Evolutionary conservation across 2,888 invertebrate genomes (phyloP), one percentile per base, ranked within the genome.

Genomic region (Diaperis boleti): DNA sequence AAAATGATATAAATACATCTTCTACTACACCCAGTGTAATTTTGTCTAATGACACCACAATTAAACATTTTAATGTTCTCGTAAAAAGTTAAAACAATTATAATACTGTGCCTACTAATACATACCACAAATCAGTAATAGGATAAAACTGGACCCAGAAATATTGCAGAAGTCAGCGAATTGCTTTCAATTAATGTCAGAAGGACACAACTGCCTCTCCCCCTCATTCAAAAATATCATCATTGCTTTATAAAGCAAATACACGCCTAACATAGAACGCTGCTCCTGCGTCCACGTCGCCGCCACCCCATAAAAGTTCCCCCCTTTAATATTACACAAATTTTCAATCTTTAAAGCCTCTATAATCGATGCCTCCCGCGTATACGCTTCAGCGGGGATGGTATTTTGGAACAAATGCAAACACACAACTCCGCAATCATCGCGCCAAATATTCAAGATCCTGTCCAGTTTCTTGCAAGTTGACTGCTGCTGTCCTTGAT

Each of bases 331-430:
- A 80, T 97, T 97, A 26, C 89, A 91, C 68, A 96, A 81, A 75
- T 91, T 90, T 0, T 85, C 79, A 2, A 93, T 72, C 0, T 92
- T 92, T 4, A 98, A 79, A 0, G 95, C 94, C 72, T 94, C 94
- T 10, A 98, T 96, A 87, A 98, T 96, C 6, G 94, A 89, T 0
- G 97, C 97, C 81, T 98, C 98, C 66, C 97, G 84, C 0, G 96
- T 95, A 70, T 91, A 94, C 0, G 98, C 98, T 79, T 98, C 98
- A 0, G 90, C 92, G 0, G 95, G 92, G 45, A 94, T 90, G 1
- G 92, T 89, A 79, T 96, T 95, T 74, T 95, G 95, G 78, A 95
- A 98, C 39, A 96, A 87, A 73, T 95, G 94, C 1, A 98, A 83
- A 59, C 96, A 95, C 0, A 98, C 88, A 0, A 98, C 96, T 0